These are phyloP conservation scores for Ormyrus pomaceus DNA, from an alignment of 2,888 invertebrate species.

Conservation along the genomic window DNA sequence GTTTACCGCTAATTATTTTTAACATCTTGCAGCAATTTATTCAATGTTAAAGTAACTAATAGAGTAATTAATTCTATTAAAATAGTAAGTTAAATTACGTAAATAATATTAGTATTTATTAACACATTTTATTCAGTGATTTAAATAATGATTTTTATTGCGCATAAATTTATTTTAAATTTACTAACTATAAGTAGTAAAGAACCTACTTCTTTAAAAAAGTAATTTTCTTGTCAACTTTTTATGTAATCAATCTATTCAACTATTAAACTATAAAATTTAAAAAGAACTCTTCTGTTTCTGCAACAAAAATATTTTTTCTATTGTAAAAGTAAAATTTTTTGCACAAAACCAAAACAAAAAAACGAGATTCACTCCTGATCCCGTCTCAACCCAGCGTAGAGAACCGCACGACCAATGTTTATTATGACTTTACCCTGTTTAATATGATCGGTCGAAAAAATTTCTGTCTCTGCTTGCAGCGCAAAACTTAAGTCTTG, in stretches of 20 bases:
- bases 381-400: background rate
- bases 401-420: background rate
- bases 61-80: too few species aligned
- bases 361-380: conserved; percentile 1
- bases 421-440: background rate
- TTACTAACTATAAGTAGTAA: too few species aligned
- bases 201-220: too few species aligned
- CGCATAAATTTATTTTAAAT: too few species aligned
- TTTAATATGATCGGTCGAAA: background rate
- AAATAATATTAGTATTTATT: too few species aligned
- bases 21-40: too few species aligned
- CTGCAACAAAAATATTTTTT: conserved; percentile 12
- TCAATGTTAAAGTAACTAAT: too few species aligned
- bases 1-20: too few species aligned
- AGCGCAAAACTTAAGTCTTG: conserved; percentile 83
- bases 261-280: too few species aligned
- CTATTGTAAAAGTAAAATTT: conserved; percentile 26
- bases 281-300: background rate
- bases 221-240: too few species aligned
- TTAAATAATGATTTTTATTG: background rate
- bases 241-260: too few species aligned
- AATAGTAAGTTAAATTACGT: too few species aligned
- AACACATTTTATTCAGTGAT: background rate
- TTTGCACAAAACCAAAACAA: conserved; percentile 12
- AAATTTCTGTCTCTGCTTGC: conserved; percentile 69